These are phyloP conservation scores for Misgurnus anguillicaudatus DNA, from an alignment of 2,113 vertebrate genomes.

Conservation along the genomic window DNA sequence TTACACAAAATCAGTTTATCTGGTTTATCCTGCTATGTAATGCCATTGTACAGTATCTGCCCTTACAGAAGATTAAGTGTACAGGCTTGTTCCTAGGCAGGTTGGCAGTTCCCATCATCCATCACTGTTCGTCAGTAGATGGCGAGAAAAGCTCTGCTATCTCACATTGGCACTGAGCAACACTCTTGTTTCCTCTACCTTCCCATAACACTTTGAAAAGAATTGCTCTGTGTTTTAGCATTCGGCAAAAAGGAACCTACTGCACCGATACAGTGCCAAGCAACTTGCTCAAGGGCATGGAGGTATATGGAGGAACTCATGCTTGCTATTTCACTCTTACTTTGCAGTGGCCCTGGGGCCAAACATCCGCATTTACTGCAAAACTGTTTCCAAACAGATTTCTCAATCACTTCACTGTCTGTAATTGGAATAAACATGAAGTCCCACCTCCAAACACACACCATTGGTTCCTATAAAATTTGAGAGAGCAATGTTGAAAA, in stretches of 20 bases:
- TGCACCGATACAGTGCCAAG: neutral
- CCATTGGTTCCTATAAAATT: no score
- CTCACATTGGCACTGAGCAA: constrained; percentile 19
- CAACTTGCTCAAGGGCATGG: neutral
- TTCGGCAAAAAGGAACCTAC: neutral
- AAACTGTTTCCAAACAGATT: no score
- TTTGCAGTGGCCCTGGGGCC: neutral
- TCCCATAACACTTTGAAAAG: constrained; percentile 24
- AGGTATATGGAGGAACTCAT: neutral
- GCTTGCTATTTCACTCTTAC: neutral
- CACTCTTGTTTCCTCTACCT: constrained; percentile 36
- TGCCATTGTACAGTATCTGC: constrained; percentile 5
- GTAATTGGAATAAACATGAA: no score
- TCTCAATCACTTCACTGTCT: no score
- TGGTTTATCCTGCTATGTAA: constrained; percentile 32
- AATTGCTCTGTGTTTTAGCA: neutral
- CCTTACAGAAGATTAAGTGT: constrained; percentile 37
- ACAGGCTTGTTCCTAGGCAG: constrained; percentile 2
- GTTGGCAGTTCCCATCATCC: constrained; percentile 41
- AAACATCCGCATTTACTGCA: neutral
- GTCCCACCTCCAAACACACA: no score
- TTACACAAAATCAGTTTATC: neutral
- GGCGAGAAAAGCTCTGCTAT: constrained; percentile 26
- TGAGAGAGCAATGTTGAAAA: no score
- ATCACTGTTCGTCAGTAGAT: constrained; percentile 37